Percentiles rank a stretch among this genome's conserved stretches.
These are phyloP conservation scores for Diabrotica balteata DNA, from an alignment of 2,888 invertebrate genomes.

Conservation along the genomic window DNA sequence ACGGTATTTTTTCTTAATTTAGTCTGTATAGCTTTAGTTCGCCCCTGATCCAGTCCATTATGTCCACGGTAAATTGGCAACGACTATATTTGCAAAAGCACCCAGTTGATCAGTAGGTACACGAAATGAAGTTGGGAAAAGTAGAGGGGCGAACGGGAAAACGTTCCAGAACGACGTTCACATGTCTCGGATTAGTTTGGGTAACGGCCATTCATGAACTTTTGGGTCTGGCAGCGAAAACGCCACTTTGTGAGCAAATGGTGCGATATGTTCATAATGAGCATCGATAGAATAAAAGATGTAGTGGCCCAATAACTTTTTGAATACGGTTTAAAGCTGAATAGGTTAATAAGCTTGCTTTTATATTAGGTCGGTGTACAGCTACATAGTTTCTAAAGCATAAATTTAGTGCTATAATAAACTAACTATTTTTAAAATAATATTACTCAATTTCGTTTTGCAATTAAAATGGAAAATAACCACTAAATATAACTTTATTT, in stretches of 20 bases:
- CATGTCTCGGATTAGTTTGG: slow-evolving; percentile 1
- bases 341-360: too few species aligned
- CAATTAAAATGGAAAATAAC: too few species aligned
- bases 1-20: too few species aligned
- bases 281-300: background rate
- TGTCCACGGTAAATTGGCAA: background rate
- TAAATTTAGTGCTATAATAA: too few species aligned
- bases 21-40: too few species aligned
- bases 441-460: too few species aligned
- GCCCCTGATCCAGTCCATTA: background rate
- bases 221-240: slow-evolving; percentile 4
- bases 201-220: slow-evolving; percentile 1
- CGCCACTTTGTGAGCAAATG: slow-evolving; percentile 1
- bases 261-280: background rate
- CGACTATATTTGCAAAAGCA: background rate
- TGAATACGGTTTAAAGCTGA: too few species aligned
- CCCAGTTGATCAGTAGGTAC: background rate
- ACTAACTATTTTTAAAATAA: too few species aligned
- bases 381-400: too few species aligned
- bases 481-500: too few species aligned
- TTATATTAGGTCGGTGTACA: too few species aligned
- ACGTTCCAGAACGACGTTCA: background rate
- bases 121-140: background rate
- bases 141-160: background rate
- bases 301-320: background rate